phyloP scores from a whole-genome alignment of 1,140 invertebrate genomes.

The Eubasilissa regina region DNA sequence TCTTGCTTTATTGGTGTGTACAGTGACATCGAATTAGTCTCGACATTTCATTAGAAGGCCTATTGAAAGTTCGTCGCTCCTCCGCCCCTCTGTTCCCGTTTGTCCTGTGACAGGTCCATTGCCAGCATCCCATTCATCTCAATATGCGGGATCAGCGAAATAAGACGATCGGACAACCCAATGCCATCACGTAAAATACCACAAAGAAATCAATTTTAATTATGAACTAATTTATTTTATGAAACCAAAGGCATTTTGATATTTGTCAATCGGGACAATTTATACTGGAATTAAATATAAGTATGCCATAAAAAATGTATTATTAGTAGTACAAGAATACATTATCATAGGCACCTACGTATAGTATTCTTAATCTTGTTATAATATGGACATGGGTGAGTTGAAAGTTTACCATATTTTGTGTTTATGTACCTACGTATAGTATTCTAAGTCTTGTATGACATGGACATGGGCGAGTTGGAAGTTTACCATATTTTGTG shows the following conservation, averaged over 20 bases:
- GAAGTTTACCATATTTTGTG: no score
- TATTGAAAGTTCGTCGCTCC: slow-evolving; percentile 28
- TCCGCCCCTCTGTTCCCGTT: slow-evolving; percentile 3
- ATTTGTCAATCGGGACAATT: not conserved
- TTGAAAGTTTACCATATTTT: no score
- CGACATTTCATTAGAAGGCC: slow-evolving; percentile 20
- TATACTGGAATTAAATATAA: no score
- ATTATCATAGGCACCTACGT: no score
- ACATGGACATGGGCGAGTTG: no score
- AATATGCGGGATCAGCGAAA: not conserved
- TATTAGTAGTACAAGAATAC: no score
- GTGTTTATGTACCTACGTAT: no score
- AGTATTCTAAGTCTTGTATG: no score
- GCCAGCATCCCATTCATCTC: slow-evolving; percentile 29
- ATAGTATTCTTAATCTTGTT: no score
- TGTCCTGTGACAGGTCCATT: slow-evolving; percentile 1
- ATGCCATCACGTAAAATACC: not conserved
- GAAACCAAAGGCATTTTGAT: not conserved
- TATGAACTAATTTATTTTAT: not conserved
- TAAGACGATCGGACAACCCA: not conserved
- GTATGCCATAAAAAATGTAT: no score
- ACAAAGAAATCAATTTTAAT: not conserved
- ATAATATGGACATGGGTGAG: no score
- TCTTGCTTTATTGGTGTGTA: no score
- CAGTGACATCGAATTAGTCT: not conserved